Percentiles rank a stretch among this genome's conserved stretches.
Evolutionary conservation across 2,888 invertebrate species (phyloP).

Genomic region (Neocrepidodera transversa): DNA sequence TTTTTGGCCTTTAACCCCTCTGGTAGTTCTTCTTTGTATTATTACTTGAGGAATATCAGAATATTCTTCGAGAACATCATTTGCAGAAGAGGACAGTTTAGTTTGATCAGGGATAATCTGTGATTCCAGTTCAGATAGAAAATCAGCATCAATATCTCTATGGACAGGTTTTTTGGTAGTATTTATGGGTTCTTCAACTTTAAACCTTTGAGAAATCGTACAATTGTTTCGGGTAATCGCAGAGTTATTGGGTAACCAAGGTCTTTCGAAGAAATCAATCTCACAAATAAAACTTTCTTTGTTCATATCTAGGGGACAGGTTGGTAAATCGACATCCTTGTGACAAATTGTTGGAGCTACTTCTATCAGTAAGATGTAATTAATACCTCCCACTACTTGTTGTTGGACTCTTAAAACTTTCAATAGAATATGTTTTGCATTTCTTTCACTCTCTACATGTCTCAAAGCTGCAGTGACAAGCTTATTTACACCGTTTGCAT

Average conservation of each 20-base stretch:
- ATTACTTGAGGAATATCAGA: no score
- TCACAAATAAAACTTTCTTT: conserved; percentile 61
- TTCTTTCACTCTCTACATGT: conserved; percentile 59
- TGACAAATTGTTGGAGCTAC: conserved; percentile 58
- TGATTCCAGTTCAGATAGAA: conserved; percentile 53
- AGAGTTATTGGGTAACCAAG: conserved; percentile 69
- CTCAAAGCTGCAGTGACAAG: conserved; percentile 62
- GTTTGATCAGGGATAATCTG: conserved; percentile 54
- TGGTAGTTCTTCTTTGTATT: conserved; percentile 5
- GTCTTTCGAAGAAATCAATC: conserved; percentile 70
- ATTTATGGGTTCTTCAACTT: conserved; percentile 36
- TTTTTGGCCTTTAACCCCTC: conserved; percentile 10
- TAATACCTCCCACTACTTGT: conserved; percentile 68
- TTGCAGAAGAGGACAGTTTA: background rate
- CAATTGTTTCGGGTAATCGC: conserved; percentile 72
- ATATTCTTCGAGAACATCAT: conserved; percentile 10
- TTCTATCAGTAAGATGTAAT: conserved; percentile 65
- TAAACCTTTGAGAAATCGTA: conserved; percentile 65
- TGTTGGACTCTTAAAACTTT: conserved; percentile 64
- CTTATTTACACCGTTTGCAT: conserved; percentile 63
- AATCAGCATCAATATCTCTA: conserved; percentile 47
- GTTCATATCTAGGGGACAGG: conserved; percentile 56
- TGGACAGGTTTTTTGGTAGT: conserved; percentile 25
- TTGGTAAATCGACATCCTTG: conserved; percentile 49
- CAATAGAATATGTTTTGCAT: conserved; percentile 58